A percentile compares a stretch with the other conserved stretches of the same genome.
Evolutionary conservation across 2,797 vertebrate species (phyloP).

Genomic region (Lutjanus argentimaculatus): DNA sequence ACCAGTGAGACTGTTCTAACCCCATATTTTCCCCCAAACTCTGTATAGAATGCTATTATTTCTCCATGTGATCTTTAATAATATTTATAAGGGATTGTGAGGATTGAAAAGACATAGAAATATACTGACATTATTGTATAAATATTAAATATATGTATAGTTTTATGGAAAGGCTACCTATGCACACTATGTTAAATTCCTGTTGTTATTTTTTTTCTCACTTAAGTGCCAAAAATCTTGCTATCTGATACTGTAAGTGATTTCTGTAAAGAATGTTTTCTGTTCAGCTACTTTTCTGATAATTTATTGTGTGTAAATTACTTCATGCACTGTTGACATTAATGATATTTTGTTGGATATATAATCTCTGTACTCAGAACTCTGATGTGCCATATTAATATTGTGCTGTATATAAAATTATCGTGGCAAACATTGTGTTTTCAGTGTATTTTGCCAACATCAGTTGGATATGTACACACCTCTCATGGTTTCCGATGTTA

Average conservation of each 20-base stretch:
- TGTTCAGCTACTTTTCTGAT: constrained; percentile 48
- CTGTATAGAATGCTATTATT: constrained; percentile 38
- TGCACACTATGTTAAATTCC: constrained; percentile 60
- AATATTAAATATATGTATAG: constrained; percentile 72
- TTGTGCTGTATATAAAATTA: constrained; percentile 67
- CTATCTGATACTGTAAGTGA: constrained; percentile 59
- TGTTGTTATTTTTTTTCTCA: constrained; percentile 54
- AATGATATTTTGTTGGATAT: constrained; percentile 57
- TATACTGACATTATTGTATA: constrained; percentile 58
- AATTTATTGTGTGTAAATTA: constrained; percentile 80
- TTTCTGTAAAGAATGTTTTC: constrained; percentile 60
- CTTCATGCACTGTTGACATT: constrained; percentile 67
- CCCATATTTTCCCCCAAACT: constrained; percentile 1
- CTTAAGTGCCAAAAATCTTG: constrained; percentile 78
- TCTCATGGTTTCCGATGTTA: neutral
- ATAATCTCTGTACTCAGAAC: constrained; percentile 54
- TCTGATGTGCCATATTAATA: constrained; percentile 57
- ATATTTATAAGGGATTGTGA: constrained; percentile 67
- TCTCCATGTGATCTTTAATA: constrained; percentile 35
- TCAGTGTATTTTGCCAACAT: neutral
- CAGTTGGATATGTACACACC: neutral
- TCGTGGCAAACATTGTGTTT: constrained; percentile 25
- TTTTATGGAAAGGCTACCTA: constrained; percentile 73
- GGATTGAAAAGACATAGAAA: constrained; percentile 41
- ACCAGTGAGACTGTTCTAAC: too few relatives aligned